Evolutionary conservation across 2,888 invertebrate genomes (phyloP).

Genomic region (Tupiocoris notatus): DNA sequence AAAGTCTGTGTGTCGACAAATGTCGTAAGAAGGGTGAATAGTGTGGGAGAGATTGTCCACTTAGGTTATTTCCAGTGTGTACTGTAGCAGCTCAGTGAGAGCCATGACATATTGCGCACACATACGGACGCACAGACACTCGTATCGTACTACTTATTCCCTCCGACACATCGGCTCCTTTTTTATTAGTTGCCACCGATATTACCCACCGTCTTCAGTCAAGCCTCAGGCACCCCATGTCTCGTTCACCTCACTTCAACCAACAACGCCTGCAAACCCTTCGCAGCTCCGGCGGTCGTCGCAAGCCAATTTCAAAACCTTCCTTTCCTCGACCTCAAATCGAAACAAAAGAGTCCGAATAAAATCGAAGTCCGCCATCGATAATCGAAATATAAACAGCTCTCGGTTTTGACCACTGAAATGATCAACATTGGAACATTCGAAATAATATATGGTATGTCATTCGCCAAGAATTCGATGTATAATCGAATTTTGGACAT

Average conservation of each 20-base stretch:
- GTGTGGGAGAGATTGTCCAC: constrained; percentile 30
- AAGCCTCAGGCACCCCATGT: not conserved
- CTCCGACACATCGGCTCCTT: constrained; percentile 11
- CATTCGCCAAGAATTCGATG: too few relatives aligned
- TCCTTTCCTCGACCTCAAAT: constrained; percentile 2
- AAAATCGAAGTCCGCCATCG: too few relatives aligned
- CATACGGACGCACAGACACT: too few relatives aligned
- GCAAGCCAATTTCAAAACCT: not conserved
- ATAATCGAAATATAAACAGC: too few relatives aligned
- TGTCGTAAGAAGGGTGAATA: not conserved
- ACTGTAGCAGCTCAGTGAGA: not conserved
- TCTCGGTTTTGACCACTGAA: too few relatives aligned
- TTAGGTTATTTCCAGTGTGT: not conserved
- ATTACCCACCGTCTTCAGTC: constrained; percentile 39
- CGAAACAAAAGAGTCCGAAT: too few relatives aligned
- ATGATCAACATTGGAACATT: too few relatives aligned
- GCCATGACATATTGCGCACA: constrained; percentile 39
- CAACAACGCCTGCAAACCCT: not conserved
- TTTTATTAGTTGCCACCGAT: constrained; percentile 42
- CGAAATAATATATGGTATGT: too few relatives aligned
- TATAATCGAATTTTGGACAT: too few relatives aligned
- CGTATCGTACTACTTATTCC: constrained; percentile 36
- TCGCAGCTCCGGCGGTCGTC: not conserved
- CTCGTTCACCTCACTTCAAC: not conserved
- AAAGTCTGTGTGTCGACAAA: constrained; percentile 2